Percentiles rank a stretch among this genome's conserved stretches.
Evolutionary conservation across 2,888 invertebrate genomes (phyloP).

Genomic region (Drosophila aldrichi): DNA sequence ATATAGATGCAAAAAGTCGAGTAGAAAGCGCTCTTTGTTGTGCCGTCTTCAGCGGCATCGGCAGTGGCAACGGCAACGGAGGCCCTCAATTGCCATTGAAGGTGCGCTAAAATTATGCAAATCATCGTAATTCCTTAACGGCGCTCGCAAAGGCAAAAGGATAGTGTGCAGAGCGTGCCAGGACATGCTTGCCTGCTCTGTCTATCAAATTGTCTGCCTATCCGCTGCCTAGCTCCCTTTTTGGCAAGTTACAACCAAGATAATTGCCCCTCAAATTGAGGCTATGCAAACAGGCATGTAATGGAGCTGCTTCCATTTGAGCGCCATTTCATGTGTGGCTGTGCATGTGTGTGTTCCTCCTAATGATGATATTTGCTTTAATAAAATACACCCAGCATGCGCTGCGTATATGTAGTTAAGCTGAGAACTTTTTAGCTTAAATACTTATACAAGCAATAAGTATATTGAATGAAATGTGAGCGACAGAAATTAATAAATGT

Average conservation of each 20-base stretch:
- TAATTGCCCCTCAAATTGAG: slow-evolving; percentile 77
- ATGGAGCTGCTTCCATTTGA: slow-evolving; percentile 73
- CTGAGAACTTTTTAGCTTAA: neutral
- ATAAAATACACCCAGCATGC: slow-evolving; percentile 23
- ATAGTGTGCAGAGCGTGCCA: slow-evolving; percentile 61
- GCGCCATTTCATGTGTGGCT: slow-evolving; percentile 46
- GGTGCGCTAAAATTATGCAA: slow-evolving; percentile 83
- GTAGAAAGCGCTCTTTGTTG: slow-evolving; percentile 31
- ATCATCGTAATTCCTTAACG: slow-evolving; percentile 81
- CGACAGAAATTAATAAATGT: slow-evolving; percentile 69
- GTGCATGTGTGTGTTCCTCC: slow-evolving; percentile 39
- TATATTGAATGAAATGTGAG: slow-evolving; percentile 4
- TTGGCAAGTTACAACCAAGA: slow-evolving; percentile 68
- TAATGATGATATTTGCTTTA: slow-evolving; percentile 72
- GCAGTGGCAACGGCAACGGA: slow-evolving; percentile 17
- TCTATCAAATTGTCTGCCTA: slow-evolving; percentile 46
- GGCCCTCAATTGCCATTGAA: slow-evolving; percentile 54
- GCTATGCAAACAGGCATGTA: slow-evolving; percentile 78
- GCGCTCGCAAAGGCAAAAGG: slow-evolving; percentile 66
- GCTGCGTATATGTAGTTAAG: slow-evolving; percentile 25
- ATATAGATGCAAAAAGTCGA: slow-evolving; percentile 8
- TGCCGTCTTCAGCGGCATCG: slow-evolving; percentile 23
- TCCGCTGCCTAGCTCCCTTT: slow-evolving; percentile 51
- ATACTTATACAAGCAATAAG: neutral
- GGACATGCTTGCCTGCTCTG: slow-evolving; percentile 37